Percentiles rank a stretch among this genome's conserved stretches.
phyloP scores from a whole-genome alignment of 2,113 vertebrate genomes.

The Crotalus viridis region DNA sequence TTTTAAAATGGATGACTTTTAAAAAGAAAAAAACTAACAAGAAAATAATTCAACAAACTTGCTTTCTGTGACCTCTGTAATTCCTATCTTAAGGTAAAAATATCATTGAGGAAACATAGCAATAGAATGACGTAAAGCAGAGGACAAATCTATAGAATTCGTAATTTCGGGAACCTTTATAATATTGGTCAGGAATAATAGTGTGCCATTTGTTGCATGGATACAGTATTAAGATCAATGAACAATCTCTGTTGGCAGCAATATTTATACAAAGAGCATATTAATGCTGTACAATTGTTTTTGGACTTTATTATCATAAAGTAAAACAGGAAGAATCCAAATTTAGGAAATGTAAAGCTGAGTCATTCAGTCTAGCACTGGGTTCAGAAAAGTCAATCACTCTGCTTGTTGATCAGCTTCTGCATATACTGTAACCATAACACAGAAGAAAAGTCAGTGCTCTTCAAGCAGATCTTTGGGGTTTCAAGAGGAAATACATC shows the following conservation, averaged over 20 bases:
- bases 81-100: background rate
- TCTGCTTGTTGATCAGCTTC: background rate
- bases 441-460: no score
- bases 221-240: background rate
- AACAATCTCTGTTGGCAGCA: background rate
- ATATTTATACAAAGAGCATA: background rate
- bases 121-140: background rate
- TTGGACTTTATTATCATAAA: background rate
- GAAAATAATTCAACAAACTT: background rate
- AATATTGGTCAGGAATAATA: background rate
- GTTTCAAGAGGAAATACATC: background rate
- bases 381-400: background rate
- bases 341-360: background rate
- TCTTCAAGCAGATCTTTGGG: background rate
- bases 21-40: background rate
- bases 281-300: background rate
- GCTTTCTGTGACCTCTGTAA: background rate
- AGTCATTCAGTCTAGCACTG: background rate
- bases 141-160: background rate
- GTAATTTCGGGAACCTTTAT: background rate
- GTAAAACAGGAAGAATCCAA: background rate
- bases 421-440: background rate
- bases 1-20: background rate
- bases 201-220: background rate
- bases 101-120: background rate